A percentile compares a stretch with the other conserved stretches of the same genome.
These are phyloP conservation scores for Xiphorhynchus erythropygius DNA, from an alignment of 2,797 vertebrate genomes.

Conservation along the genomic window DNA sequence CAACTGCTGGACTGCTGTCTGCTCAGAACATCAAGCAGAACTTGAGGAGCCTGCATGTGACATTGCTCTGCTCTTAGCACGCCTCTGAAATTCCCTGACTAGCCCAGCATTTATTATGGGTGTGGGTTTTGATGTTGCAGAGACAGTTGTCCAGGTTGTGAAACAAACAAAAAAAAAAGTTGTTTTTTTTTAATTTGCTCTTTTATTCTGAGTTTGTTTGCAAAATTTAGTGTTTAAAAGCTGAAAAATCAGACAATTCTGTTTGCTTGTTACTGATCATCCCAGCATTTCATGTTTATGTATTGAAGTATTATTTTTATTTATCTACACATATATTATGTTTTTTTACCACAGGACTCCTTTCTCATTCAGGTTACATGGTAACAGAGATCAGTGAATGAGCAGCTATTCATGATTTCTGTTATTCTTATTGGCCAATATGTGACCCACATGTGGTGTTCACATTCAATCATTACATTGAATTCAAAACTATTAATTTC, in stretches of 20 bases:
- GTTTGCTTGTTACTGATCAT: not conserved
- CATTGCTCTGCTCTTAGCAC: not conserved
- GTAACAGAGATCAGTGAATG: constrained; percentile 46
- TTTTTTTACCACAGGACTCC: not conserved
- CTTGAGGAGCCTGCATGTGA: accelerated
- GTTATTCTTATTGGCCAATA: constrained; percentile 58
- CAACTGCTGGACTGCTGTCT: not conserved
- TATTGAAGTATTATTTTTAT: not conserved
- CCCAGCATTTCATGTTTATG: not conserved
- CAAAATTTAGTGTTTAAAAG: not conserved
- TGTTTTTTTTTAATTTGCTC: not conserved
- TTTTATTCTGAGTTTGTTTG: not conserved
- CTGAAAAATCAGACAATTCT: not conserved
- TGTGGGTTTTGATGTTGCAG: not conserved
- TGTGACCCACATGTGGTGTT: constrained; percentile 58
- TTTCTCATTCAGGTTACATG: constrained; percentile 10
- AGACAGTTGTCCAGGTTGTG: not conserved
- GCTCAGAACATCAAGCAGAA: not conserved
- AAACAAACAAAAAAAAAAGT: not conserved
- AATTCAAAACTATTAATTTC: constrained; percentile 72
- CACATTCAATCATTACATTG: constrained; percentile 63
- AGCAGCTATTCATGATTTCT: constrained; percentile 59
- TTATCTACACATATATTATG: not conserved
- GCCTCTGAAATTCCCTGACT: not conserved
- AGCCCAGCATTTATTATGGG: not conserved